Evolutionary conservation across 2,888 invertebrate species (phyloP), one percentile per base, ranked within the genome.

Genomic region (Gari tellinella): DNA sequence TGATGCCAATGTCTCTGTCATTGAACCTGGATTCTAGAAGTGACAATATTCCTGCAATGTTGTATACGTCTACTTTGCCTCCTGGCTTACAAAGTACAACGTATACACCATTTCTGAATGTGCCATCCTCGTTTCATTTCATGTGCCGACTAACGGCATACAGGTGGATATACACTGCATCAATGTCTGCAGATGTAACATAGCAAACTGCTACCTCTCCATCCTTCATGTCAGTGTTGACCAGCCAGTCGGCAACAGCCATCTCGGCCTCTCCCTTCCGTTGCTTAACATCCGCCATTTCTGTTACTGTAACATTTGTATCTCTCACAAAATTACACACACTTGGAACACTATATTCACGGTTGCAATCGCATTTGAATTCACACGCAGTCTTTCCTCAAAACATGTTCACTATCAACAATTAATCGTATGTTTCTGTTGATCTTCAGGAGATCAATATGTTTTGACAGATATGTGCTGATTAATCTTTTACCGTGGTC

Each of bases 201-300:
- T 41, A 19, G 21, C 56, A 48, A 1, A 41, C 56, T 10, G 49
- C 41, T 2, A 26, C 15, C 15, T 68, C 41, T n/a, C 55, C 55
- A n/a, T 5, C 17, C 23, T 51, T n/a, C 10, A 60, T 0, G 3
- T 46, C 4, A 38, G n/a, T 52, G 26, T 57, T 5, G 8, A 61
- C 31, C 7, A 68, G 19, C 68, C 68, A 68, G 21, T 68, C 68
- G 7, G 15, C 41, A 14, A 17, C 3, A 56, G 68, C 38, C 68
- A 68, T 68, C 21, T 68, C 68, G 3, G 68, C 62, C 41, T 68
- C 68, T n/a, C 68, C 61, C 25, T 61, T 68, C 15, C 21, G n/a
- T 23, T 21, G 21, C 19, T 31, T 31, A 31, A 31, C 25, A 26
- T 26, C 10, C 14, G 10, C 41, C 10, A 23, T 12, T 43, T 2